Conservation (phyloP, 2,888 invertebrate species). For the Drosophila meridiana region DNA sequence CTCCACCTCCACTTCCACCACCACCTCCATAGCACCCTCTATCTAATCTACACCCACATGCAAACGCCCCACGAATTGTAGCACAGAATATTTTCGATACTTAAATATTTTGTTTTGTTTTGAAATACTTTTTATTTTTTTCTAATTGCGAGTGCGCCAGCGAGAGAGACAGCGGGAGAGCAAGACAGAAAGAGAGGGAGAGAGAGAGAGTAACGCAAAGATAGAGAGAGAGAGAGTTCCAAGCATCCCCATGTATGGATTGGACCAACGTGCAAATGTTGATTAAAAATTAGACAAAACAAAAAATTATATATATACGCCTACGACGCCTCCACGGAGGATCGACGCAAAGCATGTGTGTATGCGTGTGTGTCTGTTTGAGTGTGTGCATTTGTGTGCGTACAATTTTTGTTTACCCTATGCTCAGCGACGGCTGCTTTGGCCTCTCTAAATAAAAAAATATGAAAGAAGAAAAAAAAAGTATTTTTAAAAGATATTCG, state of each 20-base stretch:
- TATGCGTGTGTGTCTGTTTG: constrained; percentile 30
- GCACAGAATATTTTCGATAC: constrained; percentile 56
- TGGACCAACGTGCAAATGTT: constrained; percentile 81
- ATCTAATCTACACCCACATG: constrained; percentile 34
- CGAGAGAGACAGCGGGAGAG: constrained; percentile 8
- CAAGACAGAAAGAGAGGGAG: not conserved
- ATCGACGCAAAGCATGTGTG: constrained; percentile 27
- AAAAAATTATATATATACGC: constrained; percentile 56
- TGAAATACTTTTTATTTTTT: constrained; percentile 70
- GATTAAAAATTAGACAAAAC: constrained; percentile 81
- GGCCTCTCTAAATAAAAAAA: constrained; percentile 62
- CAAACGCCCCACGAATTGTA: constrained; percentile 59
- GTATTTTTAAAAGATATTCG: constrained; percentile 79
- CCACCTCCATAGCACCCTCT: constrained; percentile 26
- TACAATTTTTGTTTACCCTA: constrained; percentile 69
- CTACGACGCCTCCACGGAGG: constrained; percentile 73
- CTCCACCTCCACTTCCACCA: constrained; percentile 15
- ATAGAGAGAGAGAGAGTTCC: constrained; percentile 76
- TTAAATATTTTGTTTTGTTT: constrained; percentile 64
- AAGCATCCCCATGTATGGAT: constrained; percentile 85
- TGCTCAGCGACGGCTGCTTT: constrained; percentile 51
- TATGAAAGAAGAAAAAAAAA: constrained; percentile 63
- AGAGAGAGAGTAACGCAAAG: constrained; percentile 22
- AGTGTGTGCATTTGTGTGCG: constrained; percentile 13
- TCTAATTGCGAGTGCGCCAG: constrained; percentile 60